Percentiles rank a stretch among this genome's conserved stretches.
Evolutionary conservation across 2,797 vertebrate genomes (phyloP).

Genomic region (Tenualosa ilisha): DNA sequence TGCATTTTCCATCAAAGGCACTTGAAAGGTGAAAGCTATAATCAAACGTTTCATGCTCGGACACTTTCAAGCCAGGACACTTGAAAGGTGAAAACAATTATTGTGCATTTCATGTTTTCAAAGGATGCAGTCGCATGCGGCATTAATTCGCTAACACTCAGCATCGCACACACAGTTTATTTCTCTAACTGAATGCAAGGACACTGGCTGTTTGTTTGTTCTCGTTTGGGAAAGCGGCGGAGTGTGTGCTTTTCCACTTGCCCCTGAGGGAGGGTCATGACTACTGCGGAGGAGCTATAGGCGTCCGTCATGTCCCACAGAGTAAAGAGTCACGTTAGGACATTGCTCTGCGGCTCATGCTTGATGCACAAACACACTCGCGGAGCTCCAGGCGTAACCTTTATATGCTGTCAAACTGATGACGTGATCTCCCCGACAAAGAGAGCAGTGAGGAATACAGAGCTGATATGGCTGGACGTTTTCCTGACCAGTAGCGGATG

Average conservation of each 20-base stretch:
- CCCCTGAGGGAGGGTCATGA: slow-evolving; percentile 16
- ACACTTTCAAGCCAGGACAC: background rate
- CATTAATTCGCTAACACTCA: background rate
- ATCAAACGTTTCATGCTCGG: background rate
- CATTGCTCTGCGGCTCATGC: too few relatives aligned
- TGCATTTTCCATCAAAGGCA: background rate
- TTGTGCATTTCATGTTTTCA: background rate
- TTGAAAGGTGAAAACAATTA: background rate
- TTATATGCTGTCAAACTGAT: background rate
- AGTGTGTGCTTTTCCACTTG: background rate
- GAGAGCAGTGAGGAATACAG: slow-evolving; percentile 3
- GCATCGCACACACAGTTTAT: background rate
- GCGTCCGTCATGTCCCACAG: background rate
- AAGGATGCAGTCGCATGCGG: background rate
- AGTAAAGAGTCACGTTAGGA: background rate
- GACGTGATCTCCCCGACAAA: background rate
- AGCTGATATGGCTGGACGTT: background rate
- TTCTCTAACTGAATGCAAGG: background rate
- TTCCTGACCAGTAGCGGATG: background rate
- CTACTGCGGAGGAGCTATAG: background rate
- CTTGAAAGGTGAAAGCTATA: background rate
- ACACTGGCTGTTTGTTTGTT: background rate
- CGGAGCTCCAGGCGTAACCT: background rate
- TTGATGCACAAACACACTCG: background rate
- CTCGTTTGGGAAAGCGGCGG: background rate